Evolutionary conservation across 2,888 invertebrate genomes (phyloP).

Genomic region (Watsonalla cultraria): DNA sequence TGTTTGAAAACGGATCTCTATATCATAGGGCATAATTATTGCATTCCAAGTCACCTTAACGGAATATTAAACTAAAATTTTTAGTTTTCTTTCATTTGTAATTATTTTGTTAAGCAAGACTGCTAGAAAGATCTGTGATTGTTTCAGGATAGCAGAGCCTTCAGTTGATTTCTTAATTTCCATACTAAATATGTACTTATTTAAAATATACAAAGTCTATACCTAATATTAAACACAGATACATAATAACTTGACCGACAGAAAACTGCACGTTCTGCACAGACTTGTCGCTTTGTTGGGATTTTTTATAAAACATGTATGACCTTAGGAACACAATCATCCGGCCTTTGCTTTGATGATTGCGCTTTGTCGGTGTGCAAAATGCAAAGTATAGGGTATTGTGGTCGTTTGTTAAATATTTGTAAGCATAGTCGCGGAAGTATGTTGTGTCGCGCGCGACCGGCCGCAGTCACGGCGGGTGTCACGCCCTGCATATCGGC

Average conservation of each 20-base stretch:
- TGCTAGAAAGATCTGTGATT: too few relatives aligned
- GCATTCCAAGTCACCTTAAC: too few relatives aligned
- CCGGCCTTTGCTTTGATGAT: constrained; percentile 25
- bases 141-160: too few relatives aligned
- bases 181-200: too few relatives aligned
- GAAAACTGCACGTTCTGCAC: background rate
- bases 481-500: constrained; percentile 63
- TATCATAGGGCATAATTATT: too few relatives aligned
- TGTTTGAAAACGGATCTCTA: too few relatives aligned
- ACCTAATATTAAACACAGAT: too few relatives aligned
- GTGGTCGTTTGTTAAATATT: constrained; percentile 15
- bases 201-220: too few relatives aligned
- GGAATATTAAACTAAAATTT: too few relatives aligned
- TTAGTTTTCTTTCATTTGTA: too few relatives aligned
- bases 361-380: constrained; percentile 15
- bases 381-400: constrained; percentile 12
- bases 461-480: constrained; percentile 34
- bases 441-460: constrained; percentile 51
- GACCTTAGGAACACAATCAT: constrained; percentile 14
- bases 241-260: background rate
- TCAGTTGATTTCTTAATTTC: too few relatives aligned
- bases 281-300: background rate
- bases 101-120: too few relatives aligned
- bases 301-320: background rate
- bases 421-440: constrained; percentile 30